phyloP scores from a whole-genome alignment of 2,797 vertebrate species.

The Sitta carolinensis region DNA sequence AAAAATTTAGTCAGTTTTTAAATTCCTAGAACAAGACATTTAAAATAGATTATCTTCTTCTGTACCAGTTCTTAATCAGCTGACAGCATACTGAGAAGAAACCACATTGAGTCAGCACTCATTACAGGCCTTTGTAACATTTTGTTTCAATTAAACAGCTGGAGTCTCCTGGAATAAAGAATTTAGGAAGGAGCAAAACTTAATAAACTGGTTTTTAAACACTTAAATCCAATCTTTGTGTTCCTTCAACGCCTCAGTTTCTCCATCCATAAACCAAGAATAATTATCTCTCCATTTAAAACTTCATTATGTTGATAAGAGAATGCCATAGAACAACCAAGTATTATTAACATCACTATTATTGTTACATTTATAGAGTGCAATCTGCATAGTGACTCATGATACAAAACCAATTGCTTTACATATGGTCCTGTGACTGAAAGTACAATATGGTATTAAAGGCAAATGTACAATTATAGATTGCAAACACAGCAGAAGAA shows the following conservation, averaged over 20 bases:
- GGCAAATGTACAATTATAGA: background rate
- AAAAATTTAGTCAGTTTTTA: background rate
- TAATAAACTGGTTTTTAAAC: background rate
- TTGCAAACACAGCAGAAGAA: background rate
- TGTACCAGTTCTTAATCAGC: background rate
- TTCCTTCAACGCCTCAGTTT: background rate
- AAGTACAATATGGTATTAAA: background rate
- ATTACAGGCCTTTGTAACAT: background rate
- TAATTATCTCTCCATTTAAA: background rate
- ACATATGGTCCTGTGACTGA: background rate
- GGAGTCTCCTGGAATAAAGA: background rate
- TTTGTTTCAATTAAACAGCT: background rate
- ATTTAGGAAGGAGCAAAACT: background rate
- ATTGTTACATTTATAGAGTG: background rate
- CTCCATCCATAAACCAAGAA: background rate
- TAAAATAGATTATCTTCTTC: background rate
- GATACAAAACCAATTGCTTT: background rate
- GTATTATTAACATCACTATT: background rate
- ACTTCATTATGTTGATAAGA: background rate
- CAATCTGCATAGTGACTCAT: constrained; percentile 17
- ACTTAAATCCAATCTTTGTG: background rate
- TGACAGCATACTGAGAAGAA: background rate
- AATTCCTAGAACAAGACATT: background rate
- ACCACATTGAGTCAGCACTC: rapidly evolving
- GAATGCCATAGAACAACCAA: background rate